A percentile compares a stretch with the other conserved stretches of the same genome.
Evolutionary conservation across 2,888 invertebrate genomes (phyloP).

Genomic region (Meghimatium bilineatum): DNA sequence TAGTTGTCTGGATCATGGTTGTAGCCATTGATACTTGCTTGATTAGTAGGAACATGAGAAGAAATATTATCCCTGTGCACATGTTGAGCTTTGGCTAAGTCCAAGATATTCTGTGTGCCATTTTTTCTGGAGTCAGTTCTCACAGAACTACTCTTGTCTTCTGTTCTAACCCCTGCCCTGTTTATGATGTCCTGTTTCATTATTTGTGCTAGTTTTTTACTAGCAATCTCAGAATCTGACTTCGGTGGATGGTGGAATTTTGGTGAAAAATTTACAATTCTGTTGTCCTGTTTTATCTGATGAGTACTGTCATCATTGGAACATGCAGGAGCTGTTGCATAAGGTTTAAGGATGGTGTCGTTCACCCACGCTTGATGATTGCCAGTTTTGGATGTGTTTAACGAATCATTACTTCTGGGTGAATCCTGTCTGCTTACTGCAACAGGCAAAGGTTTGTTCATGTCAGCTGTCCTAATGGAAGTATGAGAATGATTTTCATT

Average conservation of each 20-base stretch:
- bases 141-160: not conserved
- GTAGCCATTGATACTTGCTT: not conserved
- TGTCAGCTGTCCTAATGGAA: not conserved
- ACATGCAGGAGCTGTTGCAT: not conserved
- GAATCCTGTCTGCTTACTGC: not conserved
- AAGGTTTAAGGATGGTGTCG: not conserved
- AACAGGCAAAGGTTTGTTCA: not conserved
- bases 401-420: not conserved
- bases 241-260: not conserved
- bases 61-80: not conserved
- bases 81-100: not conserved
- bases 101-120: constrained; percentile 11
- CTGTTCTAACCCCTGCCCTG: not conserved
- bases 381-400: not conserved
- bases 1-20: not conserved
- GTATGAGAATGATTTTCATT: constrained; percentile 4
- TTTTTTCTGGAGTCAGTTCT: not conserved
- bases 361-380: not conserved
- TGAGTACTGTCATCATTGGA: not conserved
- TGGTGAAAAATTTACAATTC: not conserved
- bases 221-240: constrained; percentile 11
- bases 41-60: not conserved
- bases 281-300: constrained; percentile 10
- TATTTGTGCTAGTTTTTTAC: constrained; percentile 25
- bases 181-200: constrained; percentile 8